Conservation (phyloP, 2,888 invertebrate species). For the Sminthurinus aureus region DNA sequence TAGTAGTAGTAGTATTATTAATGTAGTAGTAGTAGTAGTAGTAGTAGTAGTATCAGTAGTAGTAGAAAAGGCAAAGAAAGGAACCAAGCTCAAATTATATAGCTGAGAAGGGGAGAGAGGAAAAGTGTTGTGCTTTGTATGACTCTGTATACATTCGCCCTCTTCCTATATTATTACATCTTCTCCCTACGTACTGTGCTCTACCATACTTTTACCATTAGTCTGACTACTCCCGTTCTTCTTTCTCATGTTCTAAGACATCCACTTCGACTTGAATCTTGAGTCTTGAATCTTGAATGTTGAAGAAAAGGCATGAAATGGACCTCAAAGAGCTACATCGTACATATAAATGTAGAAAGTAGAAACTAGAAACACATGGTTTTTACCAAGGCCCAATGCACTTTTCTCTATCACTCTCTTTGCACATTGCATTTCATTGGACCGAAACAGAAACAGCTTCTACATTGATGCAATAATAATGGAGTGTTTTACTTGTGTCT, state of each 20-base stretch:
- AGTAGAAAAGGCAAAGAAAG: too few relatives aligned
- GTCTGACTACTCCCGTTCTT: not conserved
- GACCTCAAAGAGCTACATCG: not conserved
- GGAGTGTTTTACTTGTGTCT: conserved; percentile 6
- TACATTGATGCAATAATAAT: conserved; percentile 32
- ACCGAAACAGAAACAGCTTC: not conserved
- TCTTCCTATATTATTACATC: not conserved
- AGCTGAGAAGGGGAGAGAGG: not conserved
- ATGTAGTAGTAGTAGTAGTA: too few relatives aligned
- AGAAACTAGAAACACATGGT: not conserved
- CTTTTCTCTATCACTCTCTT: not conserved
- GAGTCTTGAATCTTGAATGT: not conserved
- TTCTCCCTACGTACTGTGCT: not conserved
- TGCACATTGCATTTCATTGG: not conserved
- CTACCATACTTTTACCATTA: not conserved
- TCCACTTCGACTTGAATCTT: not conserved
- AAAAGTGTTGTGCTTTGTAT: not conserved
- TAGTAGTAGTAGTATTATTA: too few relatives aligned
- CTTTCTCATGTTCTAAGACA: not conserved
- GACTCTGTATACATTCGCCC: not conserved
- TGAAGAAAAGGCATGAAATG: not conserved
- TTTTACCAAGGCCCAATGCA: not conserved
- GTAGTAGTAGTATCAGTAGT: too few relatives aligned
- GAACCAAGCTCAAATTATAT: too few relatives aligned
- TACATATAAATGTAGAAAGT: not conserved